phyloP scores from a whole-genome alignment of 2,113 vertebrate species.

The Anser brachyrhynchus region DNA sequence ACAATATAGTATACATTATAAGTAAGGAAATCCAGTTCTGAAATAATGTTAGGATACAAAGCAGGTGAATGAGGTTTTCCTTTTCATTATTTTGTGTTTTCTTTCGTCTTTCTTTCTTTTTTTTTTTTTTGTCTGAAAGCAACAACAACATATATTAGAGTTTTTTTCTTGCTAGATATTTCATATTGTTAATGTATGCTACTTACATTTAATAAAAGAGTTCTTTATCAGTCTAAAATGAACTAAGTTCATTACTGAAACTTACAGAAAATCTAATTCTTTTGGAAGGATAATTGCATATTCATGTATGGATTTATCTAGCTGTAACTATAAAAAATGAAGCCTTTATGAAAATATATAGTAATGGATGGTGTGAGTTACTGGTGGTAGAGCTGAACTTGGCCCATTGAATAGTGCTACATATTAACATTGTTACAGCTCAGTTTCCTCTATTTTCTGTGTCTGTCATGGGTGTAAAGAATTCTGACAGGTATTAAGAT shows the following conservation, averaged over 20 bases:
- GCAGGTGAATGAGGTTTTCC: accelerated
- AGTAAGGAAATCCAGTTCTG: not conserved
- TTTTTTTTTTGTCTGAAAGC: no score
- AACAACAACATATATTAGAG: not conserved
- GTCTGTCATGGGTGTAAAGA: not conserved
- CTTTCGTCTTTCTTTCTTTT: no score
- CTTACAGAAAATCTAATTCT: not conserved
- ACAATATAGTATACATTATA: not conserved
- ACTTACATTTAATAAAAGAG: not conserved
- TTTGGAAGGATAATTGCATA: not conserved
- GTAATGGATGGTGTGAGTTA: not conserved
- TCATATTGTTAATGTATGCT: not conserved
- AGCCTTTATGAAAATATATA: not conserved
- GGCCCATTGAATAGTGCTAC: not conserved
- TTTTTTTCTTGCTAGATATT: not conserved
- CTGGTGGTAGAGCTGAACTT: not conserved
- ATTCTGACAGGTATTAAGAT: not conserved
- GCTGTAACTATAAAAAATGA: not conserved
- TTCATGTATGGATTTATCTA: not conserved
- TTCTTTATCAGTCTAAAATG: not conserved
- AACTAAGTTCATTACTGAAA: not conserved
- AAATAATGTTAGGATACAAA: not conserved
- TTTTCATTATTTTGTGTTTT: not conserved
- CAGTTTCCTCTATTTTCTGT: not conserved
- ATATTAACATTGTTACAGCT: not conserved